These are phyloP conservation scores for Latrodectus elegans DNA, from an alignment of 2,888 invertebrate genomes.

Conservation along the genomic window DNA sequence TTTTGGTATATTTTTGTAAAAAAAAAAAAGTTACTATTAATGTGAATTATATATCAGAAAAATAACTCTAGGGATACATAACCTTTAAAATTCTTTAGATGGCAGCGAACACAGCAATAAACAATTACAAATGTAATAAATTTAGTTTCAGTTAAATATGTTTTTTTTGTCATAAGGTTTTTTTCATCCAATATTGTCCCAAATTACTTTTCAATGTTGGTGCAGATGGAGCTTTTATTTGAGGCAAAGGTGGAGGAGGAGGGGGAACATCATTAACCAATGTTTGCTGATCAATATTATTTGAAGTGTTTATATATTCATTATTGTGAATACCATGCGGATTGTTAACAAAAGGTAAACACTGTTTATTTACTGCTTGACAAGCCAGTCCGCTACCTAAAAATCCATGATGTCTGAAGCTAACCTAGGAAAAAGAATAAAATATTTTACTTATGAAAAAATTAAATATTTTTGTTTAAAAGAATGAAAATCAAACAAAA, in stretches of 20 bases:
- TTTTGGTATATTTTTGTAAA: background rate
- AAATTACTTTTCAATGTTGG: slow-evolving; percentile 13
- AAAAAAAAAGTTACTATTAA: background rate
- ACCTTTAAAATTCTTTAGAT: background rate
- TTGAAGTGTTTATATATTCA: no score
- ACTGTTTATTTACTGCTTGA: no score
- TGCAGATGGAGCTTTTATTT: background rate
- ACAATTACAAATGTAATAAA: background rate
- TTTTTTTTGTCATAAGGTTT: slow-evolving; percentile 19
- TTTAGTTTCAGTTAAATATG: background rate
- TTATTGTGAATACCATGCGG: no score
- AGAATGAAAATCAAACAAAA: no score
- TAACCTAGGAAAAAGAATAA: no score
- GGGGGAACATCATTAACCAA: background rate
- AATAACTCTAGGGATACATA: background rate
- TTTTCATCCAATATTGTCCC: slow-evolving; percentile 63
- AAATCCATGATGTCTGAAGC: no score
- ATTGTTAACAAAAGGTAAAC: no score
- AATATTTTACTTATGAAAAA: no score
- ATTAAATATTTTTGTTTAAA: no score
- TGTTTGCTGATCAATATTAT: no score
- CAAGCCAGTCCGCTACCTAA: no score
- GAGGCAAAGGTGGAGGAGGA: slow-evolving; percentile 27
- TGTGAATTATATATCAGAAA: background rate
- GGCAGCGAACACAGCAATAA: background rate